Evolutionary conservation across 2,797 vertebrate genomes (phyloP), one percentile per base, ranked within the genome.

Genomic region (Sitta carolinensis): DNA sequence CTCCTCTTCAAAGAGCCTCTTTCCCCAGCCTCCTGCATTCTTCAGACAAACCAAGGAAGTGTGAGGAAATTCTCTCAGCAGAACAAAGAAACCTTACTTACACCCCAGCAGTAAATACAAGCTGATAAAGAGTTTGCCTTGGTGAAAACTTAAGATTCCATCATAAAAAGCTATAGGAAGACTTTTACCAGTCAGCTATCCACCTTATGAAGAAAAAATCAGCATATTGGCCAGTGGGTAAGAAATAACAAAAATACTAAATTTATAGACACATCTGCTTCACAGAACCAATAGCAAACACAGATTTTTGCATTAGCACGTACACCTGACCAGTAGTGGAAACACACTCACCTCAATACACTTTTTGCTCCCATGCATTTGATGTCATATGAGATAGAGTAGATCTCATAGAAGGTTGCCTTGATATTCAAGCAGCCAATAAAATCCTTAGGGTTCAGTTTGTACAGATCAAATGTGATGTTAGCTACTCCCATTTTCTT

Each of bases 401-500:
- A 98, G 81, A 98, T 97, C 91, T 99, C 98, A 16, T 98, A 98
- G 93, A 99, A 96, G 2, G 98, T 98, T 7, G 98, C 98, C 84
- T 97, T 98, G 91, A 99, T 78, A 11, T 97, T 98, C 68, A 99
- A 95, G 77, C 98, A 98, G 63, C 98, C 98, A 78, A 99, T 97
- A 95, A 99, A 98, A 94, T 99, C 98, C 80, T 97, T 98, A 10
- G 98, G 98, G 85, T 97, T 98, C 94, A 98, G 90, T 92, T 98
- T 98, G 96, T 99, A 99, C 48, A 99, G 97, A 94, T 99, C 98
- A 50, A 99, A 97, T 34, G 98, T 98, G 93, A 99, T 90, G 62
- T 98, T 98, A 42, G 98, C 98, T n/a, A 99, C 97, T 38, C 98
- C 98, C 7, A 95, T 98, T 95, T 97, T 98, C 95, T 97, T 98